phyloP scores from a whole-genome alignment of 2,113 vertebrate genomes.

The Saguinus midas region DNA sequence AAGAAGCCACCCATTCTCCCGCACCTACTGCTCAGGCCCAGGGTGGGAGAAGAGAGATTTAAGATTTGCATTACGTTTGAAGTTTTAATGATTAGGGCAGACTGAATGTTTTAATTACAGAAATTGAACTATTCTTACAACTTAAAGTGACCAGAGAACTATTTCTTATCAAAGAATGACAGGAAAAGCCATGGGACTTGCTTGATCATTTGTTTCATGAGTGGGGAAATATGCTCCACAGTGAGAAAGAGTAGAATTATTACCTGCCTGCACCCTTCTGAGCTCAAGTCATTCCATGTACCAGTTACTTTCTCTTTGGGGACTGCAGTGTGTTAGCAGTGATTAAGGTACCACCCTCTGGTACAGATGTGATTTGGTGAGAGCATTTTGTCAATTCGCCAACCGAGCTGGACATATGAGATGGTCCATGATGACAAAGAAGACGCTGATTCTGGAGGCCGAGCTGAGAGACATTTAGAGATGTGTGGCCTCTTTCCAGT shows the following conservation, averaged over 20 bases:
- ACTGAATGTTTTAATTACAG: not conserved
- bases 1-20: not conserved
- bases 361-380: not conserved
- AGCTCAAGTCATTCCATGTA: not conserved
- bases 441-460: not conserved
- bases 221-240: not conserved
- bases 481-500: not conserved
- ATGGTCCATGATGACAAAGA: rapidly evolving
- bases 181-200: not conserved
- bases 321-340: not conserved
- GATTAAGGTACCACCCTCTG: not conserved
- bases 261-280: not conserved
- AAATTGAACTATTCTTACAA: slow-evolving; percentile 22
- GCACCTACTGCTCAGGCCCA: not conserved
- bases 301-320: not conserved
- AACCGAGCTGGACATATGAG: not conserved
- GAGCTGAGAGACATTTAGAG: not conserved
- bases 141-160: not conserved
- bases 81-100: not conserved
- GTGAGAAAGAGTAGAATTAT: not conserved
- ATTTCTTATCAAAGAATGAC: not conserved
- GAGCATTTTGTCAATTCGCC: not conserved
- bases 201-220: not conserved
- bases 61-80: not conserved
- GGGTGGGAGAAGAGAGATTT: not conserved